Evolutionary conservation across 2,797 vertebrate species (phyloP).

Genomic region (Sebastes iracundus): DNA sequence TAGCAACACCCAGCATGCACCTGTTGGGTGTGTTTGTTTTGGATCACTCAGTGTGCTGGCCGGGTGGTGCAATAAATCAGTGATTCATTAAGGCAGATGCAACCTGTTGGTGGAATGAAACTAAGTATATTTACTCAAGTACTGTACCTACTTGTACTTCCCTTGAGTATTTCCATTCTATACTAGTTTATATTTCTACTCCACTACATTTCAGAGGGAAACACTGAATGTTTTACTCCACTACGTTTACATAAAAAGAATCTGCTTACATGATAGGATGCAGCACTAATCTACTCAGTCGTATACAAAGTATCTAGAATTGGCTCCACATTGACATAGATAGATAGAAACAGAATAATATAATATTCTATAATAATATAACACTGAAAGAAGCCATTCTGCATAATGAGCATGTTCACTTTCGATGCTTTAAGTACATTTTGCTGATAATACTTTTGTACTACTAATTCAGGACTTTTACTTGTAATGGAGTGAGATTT

Average conservation of each 20-base stretch:
- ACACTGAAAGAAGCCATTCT: too few relatives aligned
- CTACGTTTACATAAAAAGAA: not conserved
- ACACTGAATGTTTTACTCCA: not conserved
- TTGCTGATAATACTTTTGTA: not conserved
- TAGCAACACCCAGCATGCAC: not conserved
- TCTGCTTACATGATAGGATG: not conserved
- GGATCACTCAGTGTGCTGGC: not conserved
- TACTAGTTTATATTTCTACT: not conserved
- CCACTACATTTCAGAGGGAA: not conserved
- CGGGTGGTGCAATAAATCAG: not conserved
- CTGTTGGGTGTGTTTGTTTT: not conserved
- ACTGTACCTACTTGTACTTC: not conserved
- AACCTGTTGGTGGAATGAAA: not conserved
- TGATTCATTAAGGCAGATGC: not conserved
- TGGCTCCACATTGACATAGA: not conserved
- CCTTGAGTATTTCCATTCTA: not conserved
- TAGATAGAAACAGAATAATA: not conserved
- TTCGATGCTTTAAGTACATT: too few relatives aligned
- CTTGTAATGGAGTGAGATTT: too few relatives aligned
- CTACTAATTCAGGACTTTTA: not conserved
- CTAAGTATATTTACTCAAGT: not conserved
- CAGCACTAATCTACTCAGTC: rapidly evolving
- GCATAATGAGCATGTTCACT: too few relatives aligned
- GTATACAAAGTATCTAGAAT: not conserved
- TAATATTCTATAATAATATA: too few relatives aligned